Evolutionary conservation across 2,113 vertebrate species (phyloP).

Genomic region (Hypomesus transpacificus): DNA sequence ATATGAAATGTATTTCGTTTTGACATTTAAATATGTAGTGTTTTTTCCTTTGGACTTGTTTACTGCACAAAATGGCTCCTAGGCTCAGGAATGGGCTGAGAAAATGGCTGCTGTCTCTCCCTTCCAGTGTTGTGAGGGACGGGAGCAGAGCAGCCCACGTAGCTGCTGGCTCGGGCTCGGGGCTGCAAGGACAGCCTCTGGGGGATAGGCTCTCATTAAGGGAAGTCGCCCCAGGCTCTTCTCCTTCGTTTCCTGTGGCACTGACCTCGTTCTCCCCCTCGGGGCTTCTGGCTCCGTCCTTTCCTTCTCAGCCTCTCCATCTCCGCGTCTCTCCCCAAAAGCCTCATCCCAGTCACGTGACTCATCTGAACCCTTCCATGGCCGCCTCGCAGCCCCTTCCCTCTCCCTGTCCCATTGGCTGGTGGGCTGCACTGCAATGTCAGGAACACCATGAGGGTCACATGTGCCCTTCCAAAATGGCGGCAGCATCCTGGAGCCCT

Average conservation of each 20-base stretch:
- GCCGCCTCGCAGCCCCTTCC: constrained; percentile 43
- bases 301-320: constrained; percentile 71
- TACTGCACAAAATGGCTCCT: constrained; percentile 69
- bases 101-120: constrained; percentile 66
- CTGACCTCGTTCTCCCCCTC: constrained; percentile 90
- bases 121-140: not conserved
- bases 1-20: not conserved
- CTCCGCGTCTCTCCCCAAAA: constrained; percentile 68
- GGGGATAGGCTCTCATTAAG: constrained; percentile 87
- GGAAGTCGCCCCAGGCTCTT: constrained; percentile 72
- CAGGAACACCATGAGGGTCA: constrained; percentile 48
- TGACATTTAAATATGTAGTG: constrained; percentile 38
- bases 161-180: constrained; percentile 46
- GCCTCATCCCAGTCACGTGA: constrained; percentile 76
- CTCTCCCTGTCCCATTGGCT: constrained; percentile 56
- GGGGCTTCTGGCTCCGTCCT: constrained; percentile 70
- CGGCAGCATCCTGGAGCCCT: constrained; percentile 52
- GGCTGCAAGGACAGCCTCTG: constrained; percentile 61
- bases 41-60: constrained; percentile 62
- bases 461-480: constrained; percentile 58
- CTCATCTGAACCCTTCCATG: constrained; percentile 76
- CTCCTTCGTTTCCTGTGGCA: constrained; percentile 86
- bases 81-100: constrained; percentile 66
- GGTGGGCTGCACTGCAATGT: constrained; percentile 43
- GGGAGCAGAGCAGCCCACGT: too few species aligned